These are phyloP conservation scores for Akabosia matsudoensis DNA, from an alignment of 1,140 invertebrate species.

Conservation along the genomic window DNA sequence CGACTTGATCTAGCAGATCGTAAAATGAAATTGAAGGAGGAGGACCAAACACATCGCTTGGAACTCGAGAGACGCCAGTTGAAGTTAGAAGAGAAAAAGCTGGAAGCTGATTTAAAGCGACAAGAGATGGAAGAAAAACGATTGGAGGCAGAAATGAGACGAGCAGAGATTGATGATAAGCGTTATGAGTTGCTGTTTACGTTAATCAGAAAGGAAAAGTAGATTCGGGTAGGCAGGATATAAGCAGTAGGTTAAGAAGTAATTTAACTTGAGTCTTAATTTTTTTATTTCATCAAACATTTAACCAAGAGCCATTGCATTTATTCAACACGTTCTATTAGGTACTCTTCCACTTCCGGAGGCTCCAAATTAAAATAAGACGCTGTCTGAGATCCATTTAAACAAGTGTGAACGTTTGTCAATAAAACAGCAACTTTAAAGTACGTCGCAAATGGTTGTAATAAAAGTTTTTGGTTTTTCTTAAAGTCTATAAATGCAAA, in stretches of 20 bases:
- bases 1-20: background rate
- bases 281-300: background rate
- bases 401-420: constrained; percentile 30
- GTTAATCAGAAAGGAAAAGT: background rate
- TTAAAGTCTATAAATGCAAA: constrained; percentile 30
- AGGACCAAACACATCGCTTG: background rate
- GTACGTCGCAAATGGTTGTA: constrained; percentile 26
- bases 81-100: background rate
- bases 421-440: constrained; percentile 14
- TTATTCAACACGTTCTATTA: background rate
- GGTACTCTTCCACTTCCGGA: background rate
- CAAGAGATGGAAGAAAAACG: background rate
- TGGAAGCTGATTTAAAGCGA: background rate
- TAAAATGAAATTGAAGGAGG: background rate
- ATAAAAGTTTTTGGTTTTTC: constrained; percentile 17
- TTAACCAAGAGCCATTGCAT: background rate
- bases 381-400: constrained; percentile 16
- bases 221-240: background rate
- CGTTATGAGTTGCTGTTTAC: too few species aligned
- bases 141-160: background rate
- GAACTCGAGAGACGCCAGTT: background rate
- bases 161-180: background rate
- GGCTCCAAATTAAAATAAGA: background rate
- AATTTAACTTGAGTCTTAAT: background rate
- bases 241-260: background rate